Base-by-base conservation (phyloP, 2,113 vertebrate species). In the Strix uralensis region DNA sequence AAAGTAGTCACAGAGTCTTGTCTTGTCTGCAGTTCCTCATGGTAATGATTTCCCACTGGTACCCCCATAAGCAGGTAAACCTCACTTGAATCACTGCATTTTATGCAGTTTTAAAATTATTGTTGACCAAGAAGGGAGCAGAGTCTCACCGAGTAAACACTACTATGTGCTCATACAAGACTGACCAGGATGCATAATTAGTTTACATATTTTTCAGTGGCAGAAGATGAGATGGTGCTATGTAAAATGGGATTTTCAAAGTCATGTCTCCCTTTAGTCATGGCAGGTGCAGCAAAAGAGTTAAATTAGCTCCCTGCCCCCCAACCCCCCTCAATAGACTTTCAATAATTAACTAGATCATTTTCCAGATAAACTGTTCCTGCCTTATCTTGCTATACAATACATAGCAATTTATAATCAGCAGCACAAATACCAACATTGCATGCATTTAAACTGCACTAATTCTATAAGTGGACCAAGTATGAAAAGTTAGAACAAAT, bases 271-370 rank as follows among this genome's bases (percentile, higher is more conserved):
- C 15, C 61, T 59, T 38, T n/a, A n/a, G 58, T 65, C 62, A 3
- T 25, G 27, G 32, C n/a, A 72, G 49, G 20, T 69, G 38, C 13
- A 70, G 69, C 73, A 38, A 54, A 84, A 90, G 90, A 72, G 92
- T 96, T 91, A 96, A 95, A 62, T 0, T 0, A 83, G 27, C 20
- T 84, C 77, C 38, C 81, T 40, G 15, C 38, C 26, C 47, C 11
- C 10, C 36, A 42, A 46, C 19, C 18, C 19, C 5, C n/a, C 61
- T 75, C 34, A 40, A 25, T 25, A 88, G 42, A 65, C 88, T 74
- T 95, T 85, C 78, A 96, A 97, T 97, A 83, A 97, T 97, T 97
- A 97, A 95, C 96, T 81, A 96, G 92, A 94, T 96, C 30, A 83
- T 94, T 94, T 95, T 83, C 79, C 77, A 92, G 95, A 96, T 96